phyloP scores from a whole-genome alignment of 2,797 vertebrate genomes.

The Mastacembelus armatus region DNA sequence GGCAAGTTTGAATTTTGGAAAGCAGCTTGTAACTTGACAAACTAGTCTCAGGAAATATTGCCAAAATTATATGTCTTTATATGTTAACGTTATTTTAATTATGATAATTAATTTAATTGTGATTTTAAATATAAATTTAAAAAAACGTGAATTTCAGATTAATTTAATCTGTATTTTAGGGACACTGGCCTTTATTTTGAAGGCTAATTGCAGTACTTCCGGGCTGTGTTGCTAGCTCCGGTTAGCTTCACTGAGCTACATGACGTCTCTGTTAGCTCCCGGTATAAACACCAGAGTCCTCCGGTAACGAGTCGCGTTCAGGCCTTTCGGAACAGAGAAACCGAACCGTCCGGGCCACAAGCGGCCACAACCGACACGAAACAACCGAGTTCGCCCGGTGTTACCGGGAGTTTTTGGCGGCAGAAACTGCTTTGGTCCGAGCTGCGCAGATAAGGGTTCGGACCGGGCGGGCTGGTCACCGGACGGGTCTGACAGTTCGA shows the following conservation, averaged over 20 bases:
- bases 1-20: too few species aligned
- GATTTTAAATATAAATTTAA: too few species aligned
- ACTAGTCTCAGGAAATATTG: too few species aligned
- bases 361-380: accelerated
- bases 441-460: slow-evolving; percentile 14
- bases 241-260: not conserved
- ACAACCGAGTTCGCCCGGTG: not conserved
- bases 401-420: not conserved
- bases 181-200: slow-evolving; percentile 62
- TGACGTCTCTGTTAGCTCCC: slow-evolving; percentile 37
- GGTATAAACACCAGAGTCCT: slow-evolving; percentile 44
- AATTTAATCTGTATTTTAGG: too few species aligned
- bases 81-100: not conserved
- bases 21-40: too few species aligned
- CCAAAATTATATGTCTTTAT: not conserved
- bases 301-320: not conserved
- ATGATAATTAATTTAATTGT: too few species aligned
- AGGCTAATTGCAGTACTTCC: not conserved
- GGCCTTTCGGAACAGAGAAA: not conserved
- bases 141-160: too few species aligned
- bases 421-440: not conserved
- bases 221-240: not conserved
- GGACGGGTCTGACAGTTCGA: too few species aligned
- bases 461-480: not conserved
- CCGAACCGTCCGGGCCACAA: accelerated